phyloP scores from a whole-genome alignment of 1,140 invertebrate genomes.

The Mya arenaria region DNA sequence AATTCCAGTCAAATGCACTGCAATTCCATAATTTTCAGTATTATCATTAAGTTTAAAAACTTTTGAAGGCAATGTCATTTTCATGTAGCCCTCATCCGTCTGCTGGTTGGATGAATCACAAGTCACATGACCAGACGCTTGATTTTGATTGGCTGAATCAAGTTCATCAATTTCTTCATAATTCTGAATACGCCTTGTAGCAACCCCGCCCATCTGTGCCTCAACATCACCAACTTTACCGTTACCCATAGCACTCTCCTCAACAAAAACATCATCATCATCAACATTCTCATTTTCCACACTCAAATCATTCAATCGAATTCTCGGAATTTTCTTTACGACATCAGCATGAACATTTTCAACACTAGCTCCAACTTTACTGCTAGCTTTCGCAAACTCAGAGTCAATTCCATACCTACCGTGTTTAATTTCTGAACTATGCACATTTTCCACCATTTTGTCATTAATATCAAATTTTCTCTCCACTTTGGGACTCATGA shows the following conservation, averaged over 20 bases:
- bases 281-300: neutral
- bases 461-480: too few species aligned
- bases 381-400: too few species aligned
- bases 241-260: neutral
- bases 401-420: too few species aligned
- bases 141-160: neutral
- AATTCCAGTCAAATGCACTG: neutral
- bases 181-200: neutral
- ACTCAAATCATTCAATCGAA: conserved; percentile 21
- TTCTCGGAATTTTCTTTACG: conserved; percentile 24
- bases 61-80: conserved; percentile 32
- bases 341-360: conserved; percentile 37
- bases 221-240: neutral
- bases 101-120: neutral
- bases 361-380: neutral
- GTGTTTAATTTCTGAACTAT: too few species aligned
- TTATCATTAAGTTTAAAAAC: neutral
- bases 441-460: too few species aligned
- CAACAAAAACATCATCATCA: conserved; percentile 39
- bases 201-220: neutral
- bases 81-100: conserved; percentile 33
- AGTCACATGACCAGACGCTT: neutral
- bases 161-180: conserved; percentile 35
- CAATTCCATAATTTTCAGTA: neutral
- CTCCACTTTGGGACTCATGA: too few species aligned